phyloP scores from a whole-genome alignment of 2,888 invertebrate genomes.

The Elmis aenea region DNA sequence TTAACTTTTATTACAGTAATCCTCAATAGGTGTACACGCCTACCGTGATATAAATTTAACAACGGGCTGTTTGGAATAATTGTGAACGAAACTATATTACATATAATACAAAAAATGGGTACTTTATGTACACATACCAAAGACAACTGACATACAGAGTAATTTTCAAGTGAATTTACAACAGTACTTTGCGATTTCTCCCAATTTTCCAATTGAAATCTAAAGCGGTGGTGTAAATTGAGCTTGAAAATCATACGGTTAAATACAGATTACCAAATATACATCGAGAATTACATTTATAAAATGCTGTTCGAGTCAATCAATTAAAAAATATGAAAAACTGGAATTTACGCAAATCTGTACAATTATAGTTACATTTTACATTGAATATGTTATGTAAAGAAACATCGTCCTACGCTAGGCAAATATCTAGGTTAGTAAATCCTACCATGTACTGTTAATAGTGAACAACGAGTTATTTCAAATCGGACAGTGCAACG shows the following conservation, averaged over 20 bases:
- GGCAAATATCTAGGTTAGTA: no score
- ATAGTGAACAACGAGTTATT: no score
- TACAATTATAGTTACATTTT: no score
- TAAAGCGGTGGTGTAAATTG: no score
- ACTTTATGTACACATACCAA: slow-evolving; percentile 37
- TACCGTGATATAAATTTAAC: slow-evolving; percentile 28
- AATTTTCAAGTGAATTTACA: slow-evolving; percentile 12
- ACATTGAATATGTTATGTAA: no score
- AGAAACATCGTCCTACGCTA: no score
- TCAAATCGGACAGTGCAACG: no score
- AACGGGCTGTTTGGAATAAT: slow-evolving; percentile 41
- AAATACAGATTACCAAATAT: slow-evolving; percentile 26
- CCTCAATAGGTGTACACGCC: slow-evolving; percentile 39
- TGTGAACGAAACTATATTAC: slow-evolving; percentile 46
- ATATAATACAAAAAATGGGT: slow-evolving; percentile 44
- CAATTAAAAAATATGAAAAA: slow-evolving; percentile 29
- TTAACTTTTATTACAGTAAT: no score
- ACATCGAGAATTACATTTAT: slow-evolving; percentile 34
- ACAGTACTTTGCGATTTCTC: no score
- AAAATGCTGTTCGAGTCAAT: slow-evolving; percentile 31
- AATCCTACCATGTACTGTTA: no score
- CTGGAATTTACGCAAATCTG: slow-evolving; percentile 38
- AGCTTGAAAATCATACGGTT: no score
- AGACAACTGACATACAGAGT: slow-evolving; percentile 30
- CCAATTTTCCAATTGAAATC: no score